Evolutionary conservation across 2,113 vertebrate genomes (phyloP), one percentile per base, ranked within the genome.

Genomic region (Ageneiosus marmoratus): DNA sequence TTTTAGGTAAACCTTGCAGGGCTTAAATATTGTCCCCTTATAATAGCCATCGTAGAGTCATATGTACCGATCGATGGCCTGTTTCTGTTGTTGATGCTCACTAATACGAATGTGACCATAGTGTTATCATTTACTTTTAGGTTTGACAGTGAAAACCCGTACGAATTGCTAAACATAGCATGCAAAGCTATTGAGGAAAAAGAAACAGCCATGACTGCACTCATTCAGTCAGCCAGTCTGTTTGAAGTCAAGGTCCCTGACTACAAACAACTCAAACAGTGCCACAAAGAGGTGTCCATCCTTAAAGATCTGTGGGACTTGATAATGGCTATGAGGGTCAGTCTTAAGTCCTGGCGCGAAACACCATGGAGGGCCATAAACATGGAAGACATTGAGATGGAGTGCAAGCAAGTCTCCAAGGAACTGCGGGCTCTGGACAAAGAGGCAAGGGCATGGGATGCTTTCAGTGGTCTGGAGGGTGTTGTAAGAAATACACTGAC

Each of bases 191-290:
- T 98, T 89, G 91, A 92, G 87, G 90, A 94, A 87, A 94, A 95
- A 93, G 98, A 99, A 88, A 89, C 89, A 3, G 89, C 91, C 55
- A 95, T 99, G 97, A 86, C 92, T 56, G 94, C 91, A 0, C 94
- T 98, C 84, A 92, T 90, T 56, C 92, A 96, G 44, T 96, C 96
- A 0, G 96, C 97, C 58, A 88, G 86, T 55, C 91, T 99, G 78
- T 99, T 99, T 88, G 98, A 99, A 91, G 95, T 99, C 89, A 94
- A 29, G 0, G 80, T 97, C 62, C 94, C 97, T 0, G 96, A 98
- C 72, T 97, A 94, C 69, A 97, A 93, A 89, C 97, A 97, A 27
- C 93, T 99, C 82, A 94, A 89, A 82, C 96, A 96, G 87, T 97
- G 98, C 93, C 94, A 95, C 83, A 97, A 91, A 88, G 94, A 95